Percentiles rank a stretch among this genome's conserved stretches.
phyloP scores from a whole-genome alignment of 1,140 invertebrate genomes.

The Aphis gossypii region DNA sequence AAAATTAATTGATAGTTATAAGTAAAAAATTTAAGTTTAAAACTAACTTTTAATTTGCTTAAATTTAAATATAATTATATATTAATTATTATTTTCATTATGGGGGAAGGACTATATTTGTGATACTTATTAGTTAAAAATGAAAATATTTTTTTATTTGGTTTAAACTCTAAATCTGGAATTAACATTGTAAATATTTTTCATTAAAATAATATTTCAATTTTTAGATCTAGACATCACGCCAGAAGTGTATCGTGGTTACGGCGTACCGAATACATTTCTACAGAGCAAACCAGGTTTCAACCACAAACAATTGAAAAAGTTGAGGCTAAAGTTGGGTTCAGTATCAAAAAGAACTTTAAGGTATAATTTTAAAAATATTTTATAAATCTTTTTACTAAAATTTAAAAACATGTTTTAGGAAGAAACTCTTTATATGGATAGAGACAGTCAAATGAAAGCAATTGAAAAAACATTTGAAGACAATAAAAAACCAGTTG shows the following conservation, averaged over 20 bases:
- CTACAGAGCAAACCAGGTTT: conserved; percentile 96
- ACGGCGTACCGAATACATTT: conserved; percentile 98
- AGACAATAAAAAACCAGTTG: conserved; percentile 85
- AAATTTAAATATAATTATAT: neutral
- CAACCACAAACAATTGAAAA: conserved; percentile 95
- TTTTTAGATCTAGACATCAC: conserved; percentile 80
- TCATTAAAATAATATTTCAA: neutral
- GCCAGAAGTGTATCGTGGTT: conserved; percentile 95
- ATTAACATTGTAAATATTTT: neutral
- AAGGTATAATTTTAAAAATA: conserved; percentile 66
- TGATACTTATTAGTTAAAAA: no score
- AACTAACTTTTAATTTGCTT: neutral
- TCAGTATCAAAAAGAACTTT: conserved; percentile 94
- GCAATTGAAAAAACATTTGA: conserved; percentile 98
- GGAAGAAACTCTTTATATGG: conserved; percentile 95
- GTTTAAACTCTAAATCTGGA: neutral
- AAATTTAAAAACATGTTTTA: conserved; percentile 59
- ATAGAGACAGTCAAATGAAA: conserved; percentile 95
- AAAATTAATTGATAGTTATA: neutral
- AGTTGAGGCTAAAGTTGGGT: conserved; percentile 97
- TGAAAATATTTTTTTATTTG: neutral
- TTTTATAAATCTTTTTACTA: neutral
- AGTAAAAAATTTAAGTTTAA: neutral
- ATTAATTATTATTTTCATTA: neutral
- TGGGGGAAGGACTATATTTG: neutral